phyloP scores from a whole-genome alignment of 2,797 vertebrate species.

The Crocidura indochinensis region DNA sequence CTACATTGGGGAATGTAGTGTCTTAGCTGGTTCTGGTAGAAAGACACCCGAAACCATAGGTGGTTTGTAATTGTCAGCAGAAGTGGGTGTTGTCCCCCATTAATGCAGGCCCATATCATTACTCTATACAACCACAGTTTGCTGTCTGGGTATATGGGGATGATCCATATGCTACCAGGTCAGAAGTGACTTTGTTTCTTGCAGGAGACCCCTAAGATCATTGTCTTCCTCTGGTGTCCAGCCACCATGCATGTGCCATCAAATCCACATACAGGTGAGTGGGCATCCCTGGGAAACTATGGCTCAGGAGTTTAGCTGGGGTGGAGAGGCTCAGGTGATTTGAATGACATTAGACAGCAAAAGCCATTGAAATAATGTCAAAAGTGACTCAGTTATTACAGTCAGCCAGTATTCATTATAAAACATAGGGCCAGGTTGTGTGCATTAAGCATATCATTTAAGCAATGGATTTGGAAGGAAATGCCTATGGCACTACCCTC shows the following conservation, averaged over 20 bases:
- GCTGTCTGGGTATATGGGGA: background rate
- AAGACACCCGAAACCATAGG: background rate
- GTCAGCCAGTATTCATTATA: background rate
- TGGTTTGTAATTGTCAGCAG: background rate
- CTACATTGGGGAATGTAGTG: background rate
- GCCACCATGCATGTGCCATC: accelerated
- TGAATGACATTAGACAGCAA: background rate
- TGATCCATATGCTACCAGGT: accelerated
- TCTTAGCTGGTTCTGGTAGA: background rate
- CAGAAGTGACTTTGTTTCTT: background rate
- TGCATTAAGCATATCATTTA: background rate
- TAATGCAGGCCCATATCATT: background rate
- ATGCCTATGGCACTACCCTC: accelerated
- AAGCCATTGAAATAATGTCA: background rate
- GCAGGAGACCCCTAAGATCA: background rate
- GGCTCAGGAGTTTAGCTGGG: background rate
- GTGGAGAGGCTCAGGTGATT: background rate
- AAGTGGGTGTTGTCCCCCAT: background rate
- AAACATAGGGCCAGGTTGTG: background rate
- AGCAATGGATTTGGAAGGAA: background rate
- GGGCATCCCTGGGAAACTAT: background rate
- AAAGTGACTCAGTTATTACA: background rate
- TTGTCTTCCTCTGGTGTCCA: background rate
- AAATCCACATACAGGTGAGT: background rate
- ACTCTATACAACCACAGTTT: background rate